Evolutionary conservation across 1,140 invertebrate genomes (phyloP), one percentile per base, ranked within the genome.

Genomic region (Cecropterus lyciades): DNA sequence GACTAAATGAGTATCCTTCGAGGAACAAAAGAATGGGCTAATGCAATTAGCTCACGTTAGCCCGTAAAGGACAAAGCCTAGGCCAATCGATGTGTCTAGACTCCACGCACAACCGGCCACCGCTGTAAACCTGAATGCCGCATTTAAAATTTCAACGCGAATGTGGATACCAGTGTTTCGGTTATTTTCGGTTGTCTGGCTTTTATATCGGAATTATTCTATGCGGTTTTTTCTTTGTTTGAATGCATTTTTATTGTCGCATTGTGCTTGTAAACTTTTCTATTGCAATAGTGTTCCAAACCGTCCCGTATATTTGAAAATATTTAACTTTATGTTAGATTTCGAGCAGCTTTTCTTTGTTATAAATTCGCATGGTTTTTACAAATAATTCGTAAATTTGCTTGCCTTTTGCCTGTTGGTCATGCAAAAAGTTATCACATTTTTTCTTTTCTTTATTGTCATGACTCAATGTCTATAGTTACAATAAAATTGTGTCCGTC

Each of bases 61-160:
- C 51, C 48, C 48, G 53, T 65, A 76, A 75, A 70, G 70, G 72
- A 70, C 75, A 71, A 55, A 73, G 74, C 68, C 71, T 74, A 67
- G 65, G 72, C 57, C 73, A 87, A 89, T 89, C 87, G 87, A 89
- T 89, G 72, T 72, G 87, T 87, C 85, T 87, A 89, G 87, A 89
- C 87, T 75, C 69, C 5, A 43, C n/a, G 11, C 40, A 76, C 65
- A 75, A 69, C 52, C 60, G 69, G 52, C 48, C 55, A 64, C 40
- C 33, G 55, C 42, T 45, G 13, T 27, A 57, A 57, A 57, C 42
- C 55, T 57, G 63, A 67, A 53, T 46, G 66, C 45, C 30, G 67
- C 64, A 71, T 78, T 70, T 66, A 75, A 73, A 73, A 69, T 69
- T 73, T 66, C 69, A 57, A 62, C 63, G 42, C 62, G 63, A 45